Percentiles rank a stretch among this genome's conserved stretches.
Evolutionary conservation across 2,888 invertebrate genomes (phyloP).

Genomic region (Amiota mariae): DNA sequence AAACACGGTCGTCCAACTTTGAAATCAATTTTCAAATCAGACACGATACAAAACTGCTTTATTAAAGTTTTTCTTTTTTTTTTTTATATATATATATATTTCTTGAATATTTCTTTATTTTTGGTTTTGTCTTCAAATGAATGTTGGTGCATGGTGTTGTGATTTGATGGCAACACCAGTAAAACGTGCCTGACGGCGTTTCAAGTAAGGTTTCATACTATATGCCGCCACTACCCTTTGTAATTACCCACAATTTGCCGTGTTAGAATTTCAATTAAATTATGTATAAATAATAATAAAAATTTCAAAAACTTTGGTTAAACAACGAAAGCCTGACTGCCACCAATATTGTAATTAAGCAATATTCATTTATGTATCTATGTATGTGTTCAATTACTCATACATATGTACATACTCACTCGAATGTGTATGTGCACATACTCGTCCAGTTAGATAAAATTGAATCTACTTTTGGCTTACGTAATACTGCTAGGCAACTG

Average conservation of each 20-base stretch:
- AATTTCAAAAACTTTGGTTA: not conserved
- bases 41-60: slow-evolving; percentile 9
- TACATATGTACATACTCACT: no score
- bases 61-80: slow-evolving; percentile 18
- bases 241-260: not conserved
- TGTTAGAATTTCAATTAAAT: slow-evolving; percentile 24
- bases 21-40: slow-evolving; percentile 35
- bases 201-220: not conserved
- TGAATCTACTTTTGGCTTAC: not conserved
- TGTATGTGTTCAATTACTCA: not conserved
- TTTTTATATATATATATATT: no score
- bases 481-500: not conserved
- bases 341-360: slow-evolving; percentile 11
- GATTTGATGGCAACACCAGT: not conserved
- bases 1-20: slow-evolving; percentile 37
- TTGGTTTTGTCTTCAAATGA: no score
- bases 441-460: not conserved
- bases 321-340: not conserved
- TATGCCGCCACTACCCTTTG: not conserved
- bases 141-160: not conserved
- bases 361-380: not conserved
- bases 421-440: not conserved
- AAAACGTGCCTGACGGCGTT: not conserved
- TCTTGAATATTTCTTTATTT: no score
- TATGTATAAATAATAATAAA: slow-evolving; percentile 12